These are phyloP conservation scores for Zapornia atra DNA, from an alignment of 2,113 vertebrate genomes.

Conservation along the genomic window DNA sequence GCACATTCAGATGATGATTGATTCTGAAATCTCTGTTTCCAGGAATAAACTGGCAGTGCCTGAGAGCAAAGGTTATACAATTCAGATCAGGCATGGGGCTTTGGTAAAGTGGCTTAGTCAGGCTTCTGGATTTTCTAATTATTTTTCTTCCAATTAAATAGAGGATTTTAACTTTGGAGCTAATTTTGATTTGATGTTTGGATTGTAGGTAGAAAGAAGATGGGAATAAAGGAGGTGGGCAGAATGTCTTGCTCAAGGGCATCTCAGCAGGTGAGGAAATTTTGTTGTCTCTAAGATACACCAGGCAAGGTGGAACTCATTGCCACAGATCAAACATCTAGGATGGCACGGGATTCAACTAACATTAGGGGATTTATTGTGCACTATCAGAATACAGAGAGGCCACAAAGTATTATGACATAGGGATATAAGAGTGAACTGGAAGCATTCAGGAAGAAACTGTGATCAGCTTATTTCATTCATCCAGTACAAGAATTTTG, in stretches of 20 bases:
- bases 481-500: neutral
- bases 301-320: neutral
- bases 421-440: neutral
- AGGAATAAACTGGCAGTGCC: neutral
- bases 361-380: neutral
- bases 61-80: neutral
- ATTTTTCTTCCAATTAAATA: neutral
- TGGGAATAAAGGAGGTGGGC: neutral
- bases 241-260: neutral
- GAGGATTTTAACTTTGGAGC: neutral
- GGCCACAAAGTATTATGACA: neutral
- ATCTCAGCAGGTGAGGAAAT: constrained; percentile 42
- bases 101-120: neutral
- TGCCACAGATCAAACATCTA: neutral
- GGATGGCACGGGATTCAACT: neutral
- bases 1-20: neutral
- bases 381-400: neutral
- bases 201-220: constrained; percentile 15
- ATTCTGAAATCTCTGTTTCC: neutral
- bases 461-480: neutral
- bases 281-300: neutral
- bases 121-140: neutral
- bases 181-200: neutral
- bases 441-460: neutral
- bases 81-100: neutral